Conservation (phyloP, 92 coral and sea anemone genomes). For the Scolanthus callimorphus region DNA sequence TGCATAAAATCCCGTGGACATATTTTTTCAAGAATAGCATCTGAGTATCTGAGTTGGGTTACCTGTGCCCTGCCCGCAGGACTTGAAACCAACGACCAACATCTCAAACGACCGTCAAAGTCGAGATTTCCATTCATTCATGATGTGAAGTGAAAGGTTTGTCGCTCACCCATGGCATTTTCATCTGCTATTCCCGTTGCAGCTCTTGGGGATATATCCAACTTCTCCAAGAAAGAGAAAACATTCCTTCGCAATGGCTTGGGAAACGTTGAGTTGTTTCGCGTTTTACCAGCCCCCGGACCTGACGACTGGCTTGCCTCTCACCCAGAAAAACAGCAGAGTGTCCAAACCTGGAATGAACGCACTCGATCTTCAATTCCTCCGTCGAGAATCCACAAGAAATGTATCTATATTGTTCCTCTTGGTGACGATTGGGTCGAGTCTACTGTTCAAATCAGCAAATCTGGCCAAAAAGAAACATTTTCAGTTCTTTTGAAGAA, state of each 20-base stretch:
- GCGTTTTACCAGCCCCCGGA: conserved; percentile 29
- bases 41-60: too few relatives aligned
- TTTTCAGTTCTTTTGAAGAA: conserved; percentile 36
- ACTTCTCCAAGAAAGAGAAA: conserved; percentile 35
- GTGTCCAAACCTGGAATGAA: conserved; percentile 34
- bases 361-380: conserved; percentile 14
- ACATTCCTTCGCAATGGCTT: conserved; percentile 29
- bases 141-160: too few relatives aligned
- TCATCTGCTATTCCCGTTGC: too few relatives aligned
- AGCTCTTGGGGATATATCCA: conserved; percentile 29
- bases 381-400: conserved; percentile 15
- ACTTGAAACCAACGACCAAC: too few relatives aligned
- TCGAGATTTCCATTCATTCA: too few relatives aligned
- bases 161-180: too few relatives aligned
- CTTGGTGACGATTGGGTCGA: conserved; percentile 36
- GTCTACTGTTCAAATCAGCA: conserved; percentile 26
- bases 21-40: too few relatives aligned
- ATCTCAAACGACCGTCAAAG: too few relatives aligned
- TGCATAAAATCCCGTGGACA: too few relatives aligned
- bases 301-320: conserved; percentile 46
- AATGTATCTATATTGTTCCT: conserved; percentile 47
- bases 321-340: conserved; percentile 39
- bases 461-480: conserved; percentile 18
- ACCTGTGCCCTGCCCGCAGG: too few relatives aligned
- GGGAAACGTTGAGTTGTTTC: conserved; percentile 25